Conservation (phyloP, 2,797 vertebrate species). For the Dendrocincla tyrannina region DNA sequence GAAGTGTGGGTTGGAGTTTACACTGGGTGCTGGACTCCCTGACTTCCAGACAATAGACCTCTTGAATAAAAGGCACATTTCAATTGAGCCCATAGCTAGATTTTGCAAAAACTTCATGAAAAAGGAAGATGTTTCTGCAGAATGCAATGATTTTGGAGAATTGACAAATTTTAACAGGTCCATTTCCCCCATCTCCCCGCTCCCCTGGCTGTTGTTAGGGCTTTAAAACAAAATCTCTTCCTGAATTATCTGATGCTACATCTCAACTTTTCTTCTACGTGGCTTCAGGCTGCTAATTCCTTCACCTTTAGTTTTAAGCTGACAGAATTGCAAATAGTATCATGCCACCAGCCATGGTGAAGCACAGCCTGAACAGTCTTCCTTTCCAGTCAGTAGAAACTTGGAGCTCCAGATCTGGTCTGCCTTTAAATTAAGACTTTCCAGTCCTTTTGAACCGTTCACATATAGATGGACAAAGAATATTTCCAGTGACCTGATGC, state of each 20-base stretch:
- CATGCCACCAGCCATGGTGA: neutral
- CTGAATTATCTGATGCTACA: neutral
- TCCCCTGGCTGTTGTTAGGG: neutral
- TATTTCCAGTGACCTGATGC: neutral
- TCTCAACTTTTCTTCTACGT: neutral
- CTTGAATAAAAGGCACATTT: neutral
- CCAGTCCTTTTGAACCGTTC: neutral
- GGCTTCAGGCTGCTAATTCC: neutral
- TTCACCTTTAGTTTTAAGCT: neutral
- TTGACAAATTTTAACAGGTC: neutral
- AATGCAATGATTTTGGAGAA: neutral
- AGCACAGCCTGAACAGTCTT: neutral
- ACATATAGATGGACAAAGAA: neutral
- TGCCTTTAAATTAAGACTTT: neutral
- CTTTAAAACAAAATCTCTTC: neutral
- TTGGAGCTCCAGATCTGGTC: neutral
- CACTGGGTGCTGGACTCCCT: neutral
- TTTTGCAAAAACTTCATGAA: neutral
- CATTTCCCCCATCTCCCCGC: neutral
- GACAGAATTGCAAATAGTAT: neutral
- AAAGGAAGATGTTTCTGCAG: neutral
- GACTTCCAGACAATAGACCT: neutral
- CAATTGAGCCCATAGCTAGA: neutral
- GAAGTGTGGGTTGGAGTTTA: neutral
- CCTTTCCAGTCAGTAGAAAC: neutral